phyloP scores from a whole-genome alignment of 1,140 invertebrate species.

The Latrodectus geometricus region DNA sequence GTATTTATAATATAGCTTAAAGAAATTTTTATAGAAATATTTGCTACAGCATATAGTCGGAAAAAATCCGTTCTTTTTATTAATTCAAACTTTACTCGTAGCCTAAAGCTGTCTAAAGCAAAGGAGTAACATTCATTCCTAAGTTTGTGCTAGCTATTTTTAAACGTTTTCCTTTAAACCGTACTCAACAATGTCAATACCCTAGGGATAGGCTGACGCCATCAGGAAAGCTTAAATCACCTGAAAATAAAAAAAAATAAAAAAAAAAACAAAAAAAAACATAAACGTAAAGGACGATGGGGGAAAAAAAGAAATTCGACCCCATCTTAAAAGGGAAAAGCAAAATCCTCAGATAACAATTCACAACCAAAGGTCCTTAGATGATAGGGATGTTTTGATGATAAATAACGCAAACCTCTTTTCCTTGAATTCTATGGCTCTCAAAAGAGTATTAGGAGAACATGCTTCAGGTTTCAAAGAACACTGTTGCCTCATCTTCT shows the following conservation, averaged over 20 bases:
- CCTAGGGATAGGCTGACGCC: slow-evolving; percentile 37
- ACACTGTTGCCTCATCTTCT: slow-evolving; percentile 32
- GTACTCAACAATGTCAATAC: slow-evolving; percentile 47
- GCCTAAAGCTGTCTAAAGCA: slow-evolving; percentile 33
- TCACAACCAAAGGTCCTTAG: slow-evolving; percentile 43
- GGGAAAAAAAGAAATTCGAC: slow-evolving; percentile 34
- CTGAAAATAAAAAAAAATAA: slow-evolving; percentile 53
- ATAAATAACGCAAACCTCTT: slow-evolving; percentile 53
- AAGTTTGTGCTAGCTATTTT: slow-evolving; percentile 46
- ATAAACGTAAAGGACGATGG: not conserved
- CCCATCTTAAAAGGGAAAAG: slow-evolving; percentile 47
- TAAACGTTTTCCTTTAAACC: slow-evolving; percentile 41
- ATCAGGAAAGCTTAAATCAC: slow-evolving; percentile 45
- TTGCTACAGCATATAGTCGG: not conserved
- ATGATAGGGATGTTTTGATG: slow-evolving; percentile 46
- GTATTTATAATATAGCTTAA: no score
- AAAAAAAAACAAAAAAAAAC: no score
- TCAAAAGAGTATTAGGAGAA: slow-evolving; percentile 52
- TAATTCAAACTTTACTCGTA: slow-evolving; percentile 28
- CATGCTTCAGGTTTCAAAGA: slow-evolving; percentile 45
- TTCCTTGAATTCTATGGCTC: slow-evolving; percentile 47
- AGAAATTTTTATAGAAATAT: not conserved
- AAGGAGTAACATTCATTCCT: slow-evolving; percentile 41
- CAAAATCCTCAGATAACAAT: slow-evolving; percentile 54
- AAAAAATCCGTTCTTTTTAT: slow-evolving; percentile 21